A percentile compares a stretch with the other conserved stretches of the same genome.
phyloP scores from a whole-genome alignment of 2,797 vertebrate species.

The Centropyge bicolor region DNA sequence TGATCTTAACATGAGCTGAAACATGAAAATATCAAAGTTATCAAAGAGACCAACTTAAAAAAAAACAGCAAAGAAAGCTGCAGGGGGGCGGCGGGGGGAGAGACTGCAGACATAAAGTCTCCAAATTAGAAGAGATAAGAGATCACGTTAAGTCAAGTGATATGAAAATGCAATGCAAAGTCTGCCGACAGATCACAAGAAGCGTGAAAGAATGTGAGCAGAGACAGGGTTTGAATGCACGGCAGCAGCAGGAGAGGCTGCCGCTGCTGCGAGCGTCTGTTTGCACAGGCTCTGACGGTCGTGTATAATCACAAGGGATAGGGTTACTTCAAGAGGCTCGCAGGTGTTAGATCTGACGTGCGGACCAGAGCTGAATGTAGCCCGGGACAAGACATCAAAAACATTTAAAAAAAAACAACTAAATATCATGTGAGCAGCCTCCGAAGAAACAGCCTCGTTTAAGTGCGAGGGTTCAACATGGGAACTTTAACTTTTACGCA shows the following conservation, averaged over 20 bases:
- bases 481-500: constrained; percentile 68
- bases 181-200: constrained; percentile 71
- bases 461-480: constrained; percentile 6
- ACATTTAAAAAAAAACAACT: constrained; percentile 49
- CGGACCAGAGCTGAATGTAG: constrained; percentile 77
- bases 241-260: constrained; percentile 57
- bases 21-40: constrained; percentile 71
- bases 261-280: constrained; percentile 76
- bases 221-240: constrained; percentile 51
- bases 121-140: constrained; percentile 81
- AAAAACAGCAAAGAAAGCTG: constrained; percentile 70
- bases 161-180: constrained; percentile 50
- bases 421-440: constrained; percentile 39
- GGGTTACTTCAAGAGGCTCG: constrained; percentile 81
- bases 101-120: constrained; percentile 76
- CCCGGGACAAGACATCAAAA: constrained; percentile 64
- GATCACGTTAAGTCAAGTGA: constrained; percentile 64
- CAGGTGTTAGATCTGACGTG: constrained; percentile 86
- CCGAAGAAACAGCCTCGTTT: constrained; percentile 22
- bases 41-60: constrained; percentile 55
- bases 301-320: constrained; percentile 83
- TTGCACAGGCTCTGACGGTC: constrained; percentile 80
- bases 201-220: constrained; percentile 74
- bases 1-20: constrained; percentile 72
- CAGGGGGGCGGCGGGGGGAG: constrained; percentile 41